Evolutionary conservation across 2,797 vertebrate species (phyloP).

Genomic region (Phoxinus dragarum): DNA sequence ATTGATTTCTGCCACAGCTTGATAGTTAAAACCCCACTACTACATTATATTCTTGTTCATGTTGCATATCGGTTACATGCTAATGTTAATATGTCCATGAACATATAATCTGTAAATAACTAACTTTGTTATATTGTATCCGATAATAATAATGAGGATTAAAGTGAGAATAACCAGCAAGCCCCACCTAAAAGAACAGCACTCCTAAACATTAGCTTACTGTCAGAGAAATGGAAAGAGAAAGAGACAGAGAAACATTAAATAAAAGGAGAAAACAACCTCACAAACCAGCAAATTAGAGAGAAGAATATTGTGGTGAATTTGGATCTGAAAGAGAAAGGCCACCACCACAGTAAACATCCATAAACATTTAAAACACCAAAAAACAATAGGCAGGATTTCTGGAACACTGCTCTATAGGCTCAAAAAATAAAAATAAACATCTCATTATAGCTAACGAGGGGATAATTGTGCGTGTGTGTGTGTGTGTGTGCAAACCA

Average conservation of each 20-base stretch:
- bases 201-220: background rate
- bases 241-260: background rate
- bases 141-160: background rate
- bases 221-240: background rate
- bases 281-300: conserved; percentile 5
- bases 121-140: background rate
- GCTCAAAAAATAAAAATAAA: conserved; percentile 62
- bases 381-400: conserved; percentile 74
- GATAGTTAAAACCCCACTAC: background rate
- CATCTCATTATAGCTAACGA: conserved; percentile 85
- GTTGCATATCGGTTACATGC: background rate
- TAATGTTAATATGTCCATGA: background rate
- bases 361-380: conserved; percentile 78
- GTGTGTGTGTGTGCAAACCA: too few species aligned
- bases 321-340: conserved; percentile 61
- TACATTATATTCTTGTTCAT: background rate
- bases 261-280: background rate
- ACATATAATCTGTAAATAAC: background rate
- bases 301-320: conserved; percentile 3
- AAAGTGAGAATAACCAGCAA: background rate
- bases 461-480: conserved; percentile 71
- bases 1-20: background rate
- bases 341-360: conserved; percentile 60
- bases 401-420: conserved; percentile 78
- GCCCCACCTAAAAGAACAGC: background rate